Percentiles rank a stretch among this genome's conserved stretches.
Conservation (phyloP, 2,888 invertebrate species). For the Notodonta ziczac region DNA sequence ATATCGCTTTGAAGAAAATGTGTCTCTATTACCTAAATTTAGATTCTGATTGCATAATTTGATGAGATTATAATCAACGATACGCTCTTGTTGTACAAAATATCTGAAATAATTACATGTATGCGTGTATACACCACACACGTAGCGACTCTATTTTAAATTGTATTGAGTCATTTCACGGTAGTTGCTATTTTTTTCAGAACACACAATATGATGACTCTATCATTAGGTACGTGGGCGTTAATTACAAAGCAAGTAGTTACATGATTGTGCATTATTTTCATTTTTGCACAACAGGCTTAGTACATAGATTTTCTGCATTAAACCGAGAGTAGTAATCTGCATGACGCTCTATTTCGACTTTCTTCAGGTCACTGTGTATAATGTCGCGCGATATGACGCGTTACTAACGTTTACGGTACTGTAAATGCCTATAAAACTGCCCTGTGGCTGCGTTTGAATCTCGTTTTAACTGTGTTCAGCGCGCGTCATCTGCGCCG, state of each 20-base stretch:
- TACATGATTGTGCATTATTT: background rate
- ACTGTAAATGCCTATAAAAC: no score
- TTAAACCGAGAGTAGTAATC: no score
- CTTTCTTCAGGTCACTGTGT: no score
- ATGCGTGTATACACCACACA: conserved; percentile 11
- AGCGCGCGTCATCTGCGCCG: no score
- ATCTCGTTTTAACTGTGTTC: no score
- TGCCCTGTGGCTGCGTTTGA: no score
- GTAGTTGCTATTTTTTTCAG: conserved; percentile 18
- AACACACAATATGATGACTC: conserved; percentile 5
- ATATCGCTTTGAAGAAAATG: background rate
- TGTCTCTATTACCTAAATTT: background rate
- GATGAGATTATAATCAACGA: background rate
- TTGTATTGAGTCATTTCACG: conserved; percentile 22
- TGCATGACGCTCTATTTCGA: no score
- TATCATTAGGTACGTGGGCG: background rate
- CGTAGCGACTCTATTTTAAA: conserved; percentile 18
- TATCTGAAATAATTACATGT: background rate
- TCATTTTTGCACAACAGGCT: background rate
- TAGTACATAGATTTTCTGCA: background rate
- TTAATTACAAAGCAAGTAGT: background rate
- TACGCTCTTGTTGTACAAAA: background rate
- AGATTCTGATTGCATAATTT: background rate
- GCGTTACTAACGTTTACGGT: no score
- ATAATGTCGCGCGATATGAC: no score